Evolutionary conservation across 92 coral and sea anemone species (phyloP).

Genomic region (Pocillopora grandis): DNA sequence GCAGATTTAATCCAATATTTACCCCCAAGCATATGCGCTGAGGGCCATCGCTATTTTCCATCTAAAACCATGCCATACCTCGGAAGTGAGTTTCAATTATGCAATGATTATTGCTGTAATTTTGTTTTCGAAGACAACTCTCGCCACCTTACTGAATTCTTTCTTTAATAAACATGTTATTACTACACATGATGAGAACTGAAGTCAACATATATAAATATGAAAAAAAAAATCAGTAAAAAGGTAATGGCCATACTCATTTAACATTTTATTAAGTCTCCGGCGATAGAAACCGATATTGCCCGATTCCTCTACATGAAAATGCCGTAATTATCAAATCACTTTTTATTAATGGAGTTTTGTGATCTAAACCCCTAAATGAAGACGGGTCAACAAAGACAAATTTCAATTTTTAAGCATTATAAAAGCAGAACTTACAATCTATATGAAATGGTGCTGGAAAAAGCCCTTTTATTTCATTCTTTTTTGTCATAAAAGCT

Average conservation of each 20-base stretch:
- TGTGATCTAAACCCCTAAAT: slow-evolving; percentile 24
- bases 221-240: not conserved
- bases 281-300: slow-evolving; percentile 4
- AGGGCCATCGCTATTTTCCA: slow-evolving; percentile 19
- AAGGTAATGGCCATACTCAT: not conserved
- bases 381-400: slow-evolving; percentile 9
- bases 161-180: not conserved
- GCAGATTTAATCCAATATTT: too few relatives aligned
- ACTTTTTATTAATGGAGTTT: not conserved
- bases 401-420: not conserved
- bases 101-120: too few relatives aligned
- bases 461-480: too few relatives aligned
- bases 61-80: not conserved
- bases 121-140: too few relatives aligned
- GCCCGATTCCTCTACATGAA: not conserved
- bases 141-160: not conserved
- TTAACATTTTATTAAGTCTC: not conserved
- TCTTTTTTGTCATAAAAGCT: too few relatives aligned
- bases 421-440: not conserved
- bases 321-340: slow-evolving; percentile 4
- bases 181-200: not conserved
- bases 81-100: not conserved
- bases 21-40: too few relatives aligned
- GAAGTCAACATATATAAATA: not conserved
- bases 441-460: too few relatives aligned